These are phyloP conservation scores for Drosophila nikananu DNA, from an alignment of 1,140 invertebrate genomes.

Conservation along the genomic window DNA sequence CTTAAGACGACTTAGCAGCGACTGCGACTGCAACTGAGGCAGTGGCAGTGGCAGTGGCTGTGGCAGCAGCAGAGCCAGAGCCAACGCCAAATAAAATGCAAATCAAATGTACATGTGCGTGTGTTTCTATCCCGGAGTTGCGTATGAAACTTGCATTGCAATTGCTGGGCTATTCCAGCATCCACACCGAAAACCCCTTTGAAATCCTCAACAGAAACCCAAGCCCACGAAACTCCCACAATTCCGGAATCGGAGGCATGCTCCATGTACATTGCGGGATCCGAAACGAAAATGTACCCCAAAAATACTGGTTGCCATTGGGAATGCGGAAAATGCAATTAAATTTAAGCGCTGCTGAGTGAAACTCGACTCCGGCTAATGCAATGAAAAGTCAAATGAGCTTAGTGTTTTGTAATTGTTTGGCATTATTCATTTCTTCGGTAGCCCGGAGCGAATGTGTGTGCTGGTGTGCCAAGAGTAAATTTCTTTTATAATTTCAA, in stretches of 20 bases:
- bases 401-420: slow-evolving; percentile 46
- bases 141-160: slow-evolving; percentile 37
- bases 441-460: slow-evolving; percentile 10
- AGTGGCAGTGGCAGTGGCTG: slow-evolving; percentile 2
- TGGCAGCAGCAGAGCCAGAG: slow-evolving; percentile 17
- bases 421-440: slow-evolving; percentile 43
- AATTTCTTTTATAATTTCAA: not conserved
- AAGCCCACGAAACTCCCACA: slow-evolving; percentile 4
- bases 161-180: not conserved
- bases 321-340: slow-evolving; percentile 54
- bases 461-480: no score
- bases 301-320: slow-evolving; percentile 40
- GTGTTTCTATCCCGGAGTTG: slow-evolving; percentile 19
- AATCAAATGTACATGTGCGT: slow-evolving; percentile 61
- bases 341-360: slow-evolving; percentile 51
- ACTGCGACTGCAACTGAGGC: slow-evolving; percentile 15
- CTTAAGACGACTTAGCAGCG: slow-evolving; percentile 49
- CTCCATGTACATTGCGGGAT: slow-evolving; percentile 25
- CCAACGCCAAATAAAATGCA: slow-evolving; percentile 69
- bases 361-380: slow-evolving; percentile 47
- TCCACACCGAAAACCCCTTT: not conserved
- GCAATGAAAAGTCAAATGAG: slow-evolving; percentile 54
- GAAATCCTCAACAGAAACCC: not conserved
- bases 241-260: slow-evolving; percentile 14
- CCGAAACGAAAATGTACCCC: slow-evolving; percentile 41